Evolutionary conservation across 2,797 vertebrate species (phyloP), one percentile per base, ranked within the genome.

Genomic region (Zenarchopterus dispar): DNA sequence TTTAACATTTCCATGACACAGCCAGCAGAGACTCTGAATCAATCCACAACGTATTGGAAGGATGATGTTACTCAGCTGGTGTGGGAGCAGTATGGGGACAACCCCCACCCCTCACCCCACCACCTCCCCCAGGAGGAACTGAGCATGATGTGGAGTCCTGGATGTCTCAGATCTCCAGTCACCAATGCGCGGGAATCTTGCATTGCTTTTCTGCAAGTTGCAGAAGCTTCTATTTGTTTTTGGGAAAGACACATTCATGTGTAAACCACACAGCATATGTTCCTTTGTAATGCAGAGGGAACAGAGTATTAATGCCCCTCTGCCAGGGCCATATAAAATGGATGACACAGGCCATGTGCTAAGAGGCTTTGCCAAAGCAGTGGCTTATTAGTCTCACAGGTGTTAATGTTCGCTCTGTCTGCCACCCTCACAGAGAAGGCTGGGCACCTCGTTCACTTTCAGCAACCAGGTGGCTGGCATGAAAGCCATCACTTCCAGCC

Each of bases 281-380:
- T 41, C 46, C 61, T 71, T 63, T 75, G 67, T 74, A 62, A 78
- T 78, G 62, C 81, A 41, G 52, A 62, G 76, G 64, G 64, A 56
- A 46, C 0, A 42, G 58, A 63, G 78, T 77, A 23, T 77, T 83
- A 84, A 87, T 82, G 65, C 69, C 66, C 58, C 77, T 71, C 70
- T 86, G 82, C 83, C 78, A 45, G 73, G 61, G 77, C 78, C 80
- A 82, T 78, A 72, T 62, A 70, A 83, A 83, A 79, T 80, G 82
- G 87, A 88, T 89, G 81, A 80, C 78, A 80, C 65, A 73, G 70
- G 62, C 62, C 76, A 63, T 63, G 56, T 72, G 56, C 75, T 90
- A 84, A 91, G 89, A 89, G 73, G 87, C 84, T 89, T 90, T 90
- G 74, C 84, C 88, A 91, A 88, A 90, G 78, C 86, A 73, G 67